Evolutionary conservation across 2,888 invertebrate genomes (phyloP), one percentile per base, ranked within the genome.

Genomic region (Agrotis ipsilon): DNA sequence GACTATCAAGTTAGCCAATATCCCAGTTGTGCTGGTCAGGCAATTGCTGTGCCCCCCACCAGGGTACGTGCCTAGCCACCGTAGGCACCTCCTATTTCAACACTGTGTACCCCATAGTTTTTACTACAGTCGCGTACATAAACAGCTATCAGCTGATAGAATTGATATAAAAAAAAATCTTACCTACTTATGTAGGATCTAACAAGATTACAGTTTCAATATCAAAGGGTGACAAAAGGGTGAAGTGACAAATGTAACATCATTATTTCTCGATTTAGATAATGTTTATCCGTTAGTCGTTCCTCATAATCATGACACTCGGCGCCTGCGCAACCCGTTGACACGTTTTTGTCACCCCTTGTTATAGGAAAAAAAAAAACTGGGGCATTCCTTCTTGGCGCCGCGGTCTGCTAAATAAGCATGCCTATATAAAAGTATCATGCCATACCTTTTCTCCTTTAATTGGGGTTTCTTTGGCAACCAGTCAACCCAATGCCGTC

Each of bases 261-360:
- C 90, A 94, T 95, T 95, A 94, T 94, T 91, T 93, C 85, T 86
- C 92, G 89, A 95, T 95, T 92, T 92, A 89, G 88, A 86, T 93
- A 92, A 94, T 91, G 90, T 75, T 66, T 72, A 85, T 86, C 86
- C 85, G 89, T 92, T 91, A 84, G 86, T 54, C 79, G 68, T 58
- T 73, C 71, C 81, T 86, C 82, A 86, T 32, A 49, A 68, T 74
- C 71, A 82, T 86, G 82, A 86, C 39, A 55, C 60, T 74, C 80
- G 60, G 19, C 80, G 80, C 52, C 81, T 67, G 63, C 64, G 71
- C 85, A 86, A 86, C 87, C 88, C 86, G 84, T 87, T 90, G 87
- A 89, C 90, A 89, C 90, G 79, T 89, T 87, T 87, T 89, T 86
- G 72, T 76, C 72, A 72, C 62, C 62, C 67, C 80, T 80, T 69